Evolutionary conservation across 2,888 invertebrate species (phyloP).

Genomic region (Leptopterna dolabrata): DNA sequence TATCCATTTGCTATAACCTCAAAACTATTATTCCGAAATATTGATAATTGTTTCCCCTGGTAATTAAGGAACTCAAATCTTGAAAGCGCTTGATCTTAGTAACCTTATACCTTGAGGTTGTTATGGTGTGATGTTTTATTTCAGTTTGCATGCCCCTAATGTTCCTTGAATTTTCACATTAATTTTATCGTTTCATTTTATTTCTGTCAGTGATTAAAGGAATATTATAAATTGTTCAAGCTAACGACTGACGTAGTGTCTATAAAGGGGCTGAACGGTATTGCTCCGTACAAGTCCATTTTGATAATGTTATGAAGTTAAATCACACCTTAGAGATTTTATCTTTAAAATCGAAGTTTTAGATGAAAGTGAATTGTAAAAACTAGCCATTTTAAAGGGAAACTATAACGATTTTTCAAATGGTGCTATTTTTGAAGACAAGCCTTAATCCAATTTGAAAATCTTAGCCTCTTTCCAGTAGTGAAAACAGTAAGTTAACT

Average conservation of each 20-base stretch:
- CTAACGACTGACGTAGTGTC: constrained; percentile 4
- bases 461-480: constrained; percentile 1
- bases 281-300: not conserved
- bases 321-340: not conserved
- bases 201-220: not conserved
- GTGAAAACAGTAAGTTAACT: not conserved
- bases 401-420: constrained; percentile 1
- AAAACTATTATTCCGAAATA: not conserved
- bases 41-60: not conserved
- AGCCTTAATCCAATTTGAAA: not conserved
- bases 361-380: not conserved
- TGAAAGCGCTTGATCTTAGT: not conserved
- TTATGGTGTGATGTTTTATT: no score
- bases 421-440: constrained; percentile 34
- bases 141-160: not conserved
- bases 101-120: no score
- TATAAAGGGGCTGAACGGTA: not conserved
- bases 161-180: not conserved
- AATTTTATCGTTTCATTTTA: not conserved
- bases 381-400: not conserved
- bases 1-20: not conserved
- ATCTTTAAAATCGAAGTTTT: not conserved
- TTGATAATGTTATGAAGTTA: not conserved
- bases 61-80: not conserved
- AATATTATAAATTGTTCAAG: not conserved